A percentile compares a stretch with the other conserved stretches of the same genome.
These are phyloP conservation scores for Sarotherodon lohbergeri DNA, from an alignment of 2,113 vertebrate genomes.

Conservation along the genomic window DNA sequence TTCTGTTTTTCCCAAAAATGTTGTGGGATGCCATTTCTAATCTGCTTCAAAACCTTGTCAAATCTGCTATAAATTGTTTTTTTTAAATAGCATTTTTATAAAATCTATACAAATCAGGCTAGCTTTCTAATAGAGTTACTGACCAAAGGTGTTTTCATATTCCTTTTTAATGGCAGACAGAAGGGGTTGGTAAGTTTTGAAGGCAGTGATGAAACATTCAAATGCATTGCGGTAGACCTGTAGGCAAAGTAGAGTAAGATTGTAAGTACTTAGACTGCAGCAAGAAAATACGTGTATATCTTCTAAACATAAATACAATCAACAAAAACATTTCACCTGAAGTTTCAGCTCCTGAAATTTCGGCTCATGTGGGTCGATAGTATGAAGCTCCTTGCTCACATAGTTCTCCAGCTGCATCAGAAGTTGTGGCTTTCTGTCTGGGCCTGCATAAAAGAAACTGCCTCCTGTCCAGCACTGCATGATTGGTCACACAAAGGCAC, in stretches of 20 bases:
- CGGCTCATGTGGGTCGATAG: conserved; percentile 55
- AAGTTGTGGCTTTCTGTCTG: conserved; percentile 69
- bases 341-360: conserved; percentile 73
- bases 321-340: conserved; percentile 64
- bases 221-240: conserved; percentile 82
- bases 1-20: not conserved
- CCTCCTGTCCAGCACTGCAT: conserved; percentile 11
- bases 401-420: conserved; percentile 73
- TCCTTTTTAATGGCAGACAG: conserved; percentile 82
- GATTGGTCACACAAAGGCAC: not conserved
- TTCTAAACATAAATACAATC: not conserved
- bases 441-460: conserved; percentile 23
- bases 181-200: conserved; percentile 83
- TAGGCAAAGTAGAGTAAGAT: conserved; percentile 2
- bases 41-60: not conserved
- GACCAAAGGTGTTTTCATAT: conserved; percentile 82
- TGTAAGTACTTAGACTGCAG: not conserved
- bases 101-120: not conserved
- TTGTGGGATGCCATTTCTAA: not conserved
- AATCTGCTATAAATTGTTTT: not conserved
- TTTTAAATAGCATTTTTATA: not conserved
- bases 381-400: conserved; percentile 71
- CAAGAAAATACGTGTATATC: not conserved
- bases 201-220: conserved; percentile 79
- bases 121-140: conserved; percentile 22